phyloP scores from a whole-genome alignment of 2,888 invertebrate genomes.

The Dicycla oo region DNA sequence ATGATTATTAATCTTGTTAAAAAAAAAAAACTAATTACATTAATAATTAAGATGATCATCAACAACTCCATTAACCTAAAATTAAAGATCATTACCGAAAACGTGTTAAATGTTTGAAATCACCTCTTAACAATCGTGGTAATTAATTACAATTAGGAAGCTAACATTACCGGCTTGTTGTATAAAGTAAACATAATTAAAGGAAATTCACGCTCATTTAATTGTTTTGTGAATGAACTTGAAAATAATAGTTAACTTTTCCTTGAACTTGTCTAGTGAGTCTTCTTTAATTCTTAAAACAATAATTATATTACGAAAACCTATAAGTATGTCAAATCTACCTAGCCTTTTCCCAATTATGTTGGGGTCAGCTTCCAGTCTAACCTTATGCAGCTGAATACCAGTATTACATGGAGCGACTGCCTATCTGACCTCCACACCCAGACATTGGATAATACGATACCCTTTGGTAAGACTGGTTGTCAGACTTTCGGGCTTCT shows the following conservation, averaged over 20 bases:
- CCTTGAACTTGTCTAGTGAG: conserved; percentile 42
- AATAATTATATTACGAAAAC: conserved; percentile 51
- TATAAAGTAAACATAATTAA: conserved; percentile 45
- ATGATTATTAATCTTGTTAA: not conserved
- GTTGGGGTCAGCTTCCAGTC: too few relatives aligned
- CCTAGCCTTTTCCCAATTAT: too few relatives aligned
- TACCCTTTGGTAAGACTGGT: too few relatives aligned
- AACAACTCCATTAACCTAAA: conserved; percentile 4
- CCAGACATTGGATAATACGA: too few relatives aligned
- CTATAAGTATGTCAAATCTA: too few relatives aligned
- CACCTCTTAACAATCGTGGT: conserved; percentile 7
- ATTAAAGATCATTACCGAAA: conserved; percentile 11
- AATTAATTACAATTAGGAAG: conserved; percentile 51
- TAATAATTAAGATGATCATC: not conserved
- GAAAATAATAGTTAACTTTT: too few relatives aligned
- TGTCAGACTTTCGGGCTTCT: too few relatives aligned
- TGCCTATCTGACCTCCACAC: too few relatives aligned
- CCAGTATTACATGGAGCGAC: too few relatives aligned
- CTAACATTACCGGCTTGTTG: conserved; percentile 29
- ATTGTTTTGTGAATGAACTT: conserved; percentile 30
- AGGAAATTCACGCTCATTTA: conserved; percentile 45
- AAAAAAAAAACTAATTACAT: not conserved
- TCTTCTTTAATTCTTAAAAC: conserved; percentile 39
- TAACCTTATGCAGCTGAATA: too few relatives aligned
- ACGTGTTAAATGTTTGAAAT: conserved; percentile 33